Evolutionary conservation across 2,888 invertebrate genomes (phyloP).

Genomic region (Rapana venosa): DNA sequence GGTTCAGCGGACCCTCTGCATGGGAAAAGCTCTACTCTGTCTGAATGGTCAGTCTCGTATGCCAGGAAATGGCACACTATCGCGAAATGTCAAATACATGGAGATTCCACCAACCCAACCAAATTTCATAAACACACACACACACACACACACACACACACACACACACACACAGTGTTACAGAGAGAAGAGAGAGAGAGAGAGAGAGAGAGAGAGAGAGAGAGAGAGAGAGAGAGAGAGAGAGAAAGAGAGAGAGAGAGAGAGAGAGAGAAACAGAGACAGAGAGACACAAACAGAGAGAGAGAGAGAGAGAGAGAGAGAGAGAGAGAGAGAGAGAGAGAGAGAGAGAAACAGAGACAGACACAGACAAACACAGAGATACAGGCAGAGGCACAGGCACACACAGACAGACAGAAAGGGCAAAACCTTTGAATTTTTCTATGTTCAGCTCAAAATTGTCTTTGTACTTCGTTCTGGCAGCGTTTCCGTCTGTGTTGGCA

Average conservation of each 20-base stretch:
- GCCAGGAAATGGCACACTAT: too few species aligned
- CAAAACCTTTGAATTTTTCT: neutral
- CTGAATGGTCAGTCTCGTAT: too few species aligned
- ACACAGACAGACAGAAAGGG: neutral
- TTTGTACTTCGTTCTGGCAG: neutral
- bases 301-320: conserved; percentile 19
- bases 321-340: neutral
- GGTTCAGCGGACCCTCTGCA: too few species aligned
- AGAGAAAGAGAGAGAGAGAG: neutral
- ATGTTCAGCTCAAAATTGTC: neutral
- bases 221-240: neutral
- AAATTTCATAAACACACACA: neutral
- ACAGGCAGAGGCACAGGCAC: too few species aligned
- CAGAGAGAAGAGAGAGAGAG: too few species aligned
- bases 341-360: neutral
- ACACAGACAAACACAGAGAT: too few species aligned
- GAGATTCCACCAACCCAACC: too few species aligned
- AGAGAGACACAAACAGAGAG: conserved; percentile 1
- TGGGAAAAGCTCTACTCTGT: too few species aligned
- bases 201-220: neutral
- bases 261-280: neutral
- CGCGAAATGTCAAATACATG: too few species aligned
- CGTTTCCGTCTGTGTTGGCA: neutral
- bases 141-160: conserved; percentile 1
- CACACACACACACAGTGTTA: neutral